Evolutionary conservation across 1,140 invertebrate species (phyloP).

Genomic region (Drosophila navojoa): DNA sequence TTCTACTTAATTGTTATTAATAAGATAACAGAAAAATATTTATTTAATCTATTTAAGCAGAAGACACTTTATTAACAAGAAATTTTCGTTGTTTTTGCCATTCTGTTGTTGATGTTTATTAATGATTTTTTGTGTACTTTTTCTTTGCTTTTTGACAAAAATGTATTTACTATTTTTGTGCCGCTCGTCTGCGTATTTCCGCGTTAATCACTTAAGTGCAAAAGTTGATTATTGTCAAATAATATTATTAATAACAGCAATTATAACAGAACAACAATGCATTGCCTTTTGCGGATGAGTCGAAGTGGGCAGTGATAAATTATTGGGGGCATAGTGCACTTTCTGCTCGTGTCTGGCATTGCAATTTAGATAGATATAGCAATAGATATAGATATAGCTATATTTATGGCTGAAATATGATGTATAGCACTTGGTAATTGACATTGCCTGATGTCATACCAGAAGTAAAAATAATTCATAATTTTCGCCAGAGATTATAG

Average conservation of each 20-base stretch:
- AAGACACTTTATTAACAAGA: conserved; percentile 25
- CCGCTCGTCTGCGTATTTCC: conserved; percentile 37
- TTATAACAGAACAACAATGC: conserved; percentile 4
- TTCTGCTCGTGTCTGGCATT: conserved; percentile 16
- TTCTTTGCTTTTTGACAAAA: conserved; percentile 16
- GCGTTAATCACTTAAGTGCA: conserved; percentile 57
- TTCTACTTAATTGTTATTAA: conserved; percentile 34
- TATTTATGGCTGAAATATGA: conserved; percentile 20
- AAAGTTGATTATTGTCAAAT: conserved; percentile 60
- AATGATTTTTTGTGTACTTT: conserved; percentile 26
- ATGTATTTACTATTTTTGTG: conserved; percentile 29
- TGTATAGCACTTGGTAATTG: conserved; percentile 19
- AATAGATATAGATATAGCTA: conserved; percentile 4
- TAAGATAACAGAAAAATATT: conserved; percentile 57
- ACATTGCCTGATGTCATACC: conserved; percentile 38
- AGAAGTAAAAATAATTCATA: conserved; percentile 17
- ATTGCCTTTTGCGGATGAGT: conserved; percentile 28
- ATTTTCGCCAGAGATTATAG: conserved; percentile 2
- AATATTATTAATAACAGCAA: conserved; percentile 13
- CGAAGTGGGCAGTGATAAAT: conserved; percentile 25
- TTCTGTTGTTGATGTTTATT: conserved; percentile 40
- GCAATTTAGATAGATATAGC: conserved; percentile 8
- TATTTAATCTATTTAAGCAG: conserved; percentile 54
- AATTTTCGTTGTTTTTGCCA: not conserved
- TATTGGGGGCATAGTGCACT: conserved; percentile 27